A percentile compares a stretch with the other conserved stretches of the same genome.
Conservation (phyloP, 2,888 invertebrate genomes). For the Perizoma flavofasciatum region DNA sequence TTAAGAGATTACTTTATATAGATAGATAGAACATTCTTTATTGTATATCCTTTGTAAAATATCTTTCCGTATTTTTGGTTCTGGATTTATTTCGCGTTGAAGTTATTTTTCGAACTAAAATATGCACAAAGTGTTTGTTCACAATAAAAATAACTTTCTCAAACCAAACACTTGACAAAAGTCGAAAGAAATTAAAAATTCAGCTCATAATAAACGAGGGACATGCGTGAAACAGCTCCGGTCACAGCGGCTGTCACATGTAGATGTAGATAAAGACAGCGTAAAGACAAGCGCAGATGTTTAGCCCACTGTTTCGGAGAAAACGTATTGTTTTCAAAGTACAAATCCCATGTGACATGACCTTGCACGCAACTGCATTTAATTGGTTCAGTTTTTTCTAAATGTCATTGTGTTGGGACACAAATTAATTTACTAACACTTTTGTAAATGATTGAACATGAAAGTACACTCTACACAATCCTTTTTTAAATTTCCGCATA, state of each 20-base stretch:
- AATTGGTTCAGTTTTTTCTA: slow-evolving; percentile 43
- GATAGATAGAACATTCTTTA: not conserved
- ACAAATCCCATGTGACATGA: slow-evolving; percentile 50
- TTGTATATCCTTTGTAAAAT: not conserved
- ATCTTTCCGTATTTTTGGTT: not conserved
- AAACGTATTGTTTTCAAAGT: slow-evolving; percentile 58
- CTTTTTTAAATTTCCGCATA: too few species aligned
- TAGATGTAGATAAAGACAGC: slow-evolving; percentile 58
- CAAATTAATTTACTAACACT: too few species aligned
- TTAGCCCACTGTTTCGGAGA: slow-evolving; percentile 56
- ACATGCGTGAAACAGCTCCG: slow-evolving; percentile 36
- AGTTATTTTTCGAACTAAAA: too few species aligned
- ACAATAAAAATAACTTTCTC: slow-evolving; percentile 13
- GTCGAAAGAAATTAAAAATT: slow-evolving; percentile 38
- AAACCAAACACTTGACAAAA: slow-evolving; percentile 16
- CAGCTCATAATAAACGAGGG: slow-evolving; percentile 35
- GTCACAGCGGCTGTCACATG: slow-evolving; percentile 48
- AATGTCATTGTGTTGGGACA: slow-evolving; percentile 9
- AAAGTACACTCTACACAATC: too few species aligned
- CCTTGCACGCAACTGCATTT: slow-evolving; percentile 61
- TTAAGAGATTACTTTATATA: slow-evolving; percentile 1
- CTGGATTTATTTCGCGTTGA: too few species aligned
- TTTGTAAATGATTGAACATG: too few species aligned
- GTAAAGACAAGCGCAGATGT: slow-evolving; percentile 75
- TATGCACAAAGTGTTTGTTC: not conserved